phyloP scores from a whole-genome alignment of 2,888 invertebrate species.

The Machimus atricapillus region DNA sequence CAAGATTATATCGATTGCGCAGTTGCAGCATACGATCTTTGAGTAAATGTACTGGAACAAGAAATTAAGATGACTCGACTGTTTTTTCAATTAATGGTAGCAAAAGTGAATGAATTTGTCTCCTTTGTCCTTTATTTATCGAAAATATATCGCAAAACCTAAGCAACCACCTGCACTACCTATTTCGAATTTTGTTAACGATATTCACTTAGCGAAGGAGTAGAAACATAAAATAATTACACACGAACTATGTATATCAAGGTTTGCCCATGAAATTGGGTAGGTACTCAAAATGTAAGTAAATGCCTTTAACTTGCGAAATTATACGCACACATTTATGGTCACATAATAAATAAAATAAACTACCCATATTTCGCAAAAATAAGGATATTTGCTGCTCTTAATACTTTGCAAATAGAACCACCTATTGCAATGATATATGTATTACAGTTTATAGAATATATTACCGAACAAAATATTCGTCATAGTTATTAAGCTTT shows the following conservation, averaged over 20 bases:
- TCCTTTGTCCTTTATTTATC: not conserved
- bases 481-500: too few species aligned
- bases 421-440: too few species aligned
- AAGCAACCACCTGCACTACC: not conserved
- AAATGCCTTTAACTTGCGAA: not conserved
- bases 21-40: slow-evolving; percentile 62
- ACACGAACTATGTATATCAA: not conserved
- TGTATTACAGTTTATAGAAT: too few species aligned
- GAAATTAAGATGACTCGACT: not conserved
- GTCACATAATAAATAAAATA: too few species aligned
- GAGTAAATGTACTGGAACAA: slow-evolving; percentile 55
- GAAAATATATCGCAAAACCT: not conserved
- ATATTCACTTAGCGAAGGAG: not conserved
- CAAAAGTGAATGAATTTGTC: not conserved
- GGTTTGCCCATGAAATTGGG: not conserved
- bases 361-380: too few species aligned
- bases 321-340: too few species aligned
- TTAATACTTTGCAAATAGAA: too few species aligned
- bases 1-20: slow-evolving; percentile 62
- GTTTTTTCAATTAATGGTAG: not conserved
- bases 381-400: too few species aligned
- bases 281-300: not conserved
- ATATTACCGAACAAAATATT: too few species aligned
- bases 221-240: not conserved
- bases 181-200: not conserved